These are phyloP conservation scores for Fukomys damarensis DNA, from an alignment of 2,113 vertebrate species.

Conservation along the genomic window DNA sequence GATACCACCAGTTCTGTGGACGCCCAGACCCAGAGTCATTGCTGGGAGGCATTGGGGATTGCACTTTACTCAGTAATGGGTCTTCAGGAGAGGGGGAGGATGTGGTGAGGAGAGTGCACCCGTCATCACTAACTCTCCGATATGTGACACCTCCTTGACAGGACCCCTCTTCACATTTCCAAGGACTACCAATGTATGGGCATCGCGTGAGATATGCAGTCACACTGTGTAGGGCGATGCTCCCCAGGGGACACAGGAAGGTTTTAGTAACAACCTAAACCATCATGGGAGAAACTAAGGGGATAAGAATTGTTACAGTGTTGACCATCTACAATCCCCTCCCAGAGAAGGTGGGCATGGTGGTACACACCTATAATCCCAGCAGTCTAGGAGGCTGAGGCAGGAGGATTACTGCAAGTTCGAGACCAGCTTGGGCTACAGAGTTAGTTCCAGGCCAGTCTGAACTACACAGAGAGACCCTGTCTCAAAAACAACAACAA, in stretches of 20 bases:
- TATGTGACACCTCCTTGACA: not conserved
- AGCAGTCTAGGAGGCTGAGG: too few relatives aligned
- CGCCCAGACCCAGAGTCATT: not conserved
- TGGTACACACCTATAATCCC: too few relatives aligned
- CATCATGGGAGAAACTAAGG: not conserved
- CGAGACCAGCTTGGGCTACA: too few relatives aligned
- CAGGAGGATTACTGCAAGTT: too few relatives aligned
- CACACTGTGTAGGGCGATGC: not conserved
- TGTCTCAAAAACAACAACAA: too few relatives aligned
- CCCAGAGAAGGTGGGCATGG: not conserved
- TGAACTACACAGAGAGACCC: too few relatives aligned
- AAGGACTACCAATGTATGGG: not conserved
- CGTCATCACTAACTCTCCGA: not conserved
- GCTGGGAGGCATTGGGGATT: not conserved
- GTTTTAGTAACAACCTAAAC: not conserved
- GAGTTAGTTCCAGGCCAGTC: too few relatives aligned
- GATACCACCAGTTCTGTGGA: not conserved
- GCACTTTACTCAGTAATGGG: not conserved
- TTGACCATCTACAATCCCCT: not conserved
- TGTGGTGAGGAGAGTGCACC: rapidly evolving
- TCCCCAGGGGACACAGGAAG: not conserved
- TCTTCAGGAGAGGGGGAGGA: not conserved
- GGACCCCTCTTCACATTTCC: not conserved
- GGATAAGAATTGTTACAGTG: not conserved
- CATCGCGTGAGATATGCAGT: not conserved